Percentiles rank a stretch among this genome's conserved stretches.
phyloP scores from a whole-genome alignment of 2,888 invertebrate species.

The Tachystola acroxantha region DNA sequence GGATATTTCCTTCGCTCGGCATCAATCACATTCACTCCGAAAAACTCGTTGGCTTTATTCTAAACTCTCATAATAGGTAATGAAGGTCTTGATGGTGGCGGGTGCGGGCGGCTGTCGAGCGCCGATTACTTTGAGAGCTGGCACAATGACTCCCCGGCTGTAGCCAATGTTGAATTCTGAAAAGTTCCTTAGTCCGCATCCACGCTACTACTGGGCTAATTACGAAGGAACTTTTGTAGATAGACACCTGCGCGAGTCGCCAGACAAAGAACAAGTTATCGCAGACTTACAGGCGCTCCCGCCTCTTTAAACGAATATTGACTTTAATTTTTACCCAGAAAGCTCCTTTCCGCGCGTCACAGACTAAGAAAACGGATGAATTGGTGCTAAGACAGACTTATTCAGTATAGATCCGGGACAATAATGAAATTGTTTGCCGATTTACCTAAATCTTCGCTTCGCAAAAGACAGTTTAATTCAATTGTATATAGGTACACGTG shows the following conservation, averaged over 20 bases:
- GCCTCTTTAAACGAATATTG: slow-evolving; percentile 35
- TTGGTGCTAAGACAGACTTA: slow-evolving; percentile 46
- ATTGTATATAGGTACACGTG: not conserved
- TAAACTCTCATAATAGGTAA: slow-evolving; percentile 79
- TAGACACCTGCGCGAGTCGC: slow-evolving; percentile 74
- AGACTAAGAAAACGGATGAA: slow-evolving; percentile 35
- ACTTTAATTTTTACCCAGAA: slow-evolving; percentile 35
- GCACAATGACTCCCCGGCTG: slow-evolving; percentile 69
- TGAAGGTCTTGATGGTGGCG: slow-evolving; percentile 69
- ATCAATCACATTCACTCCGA: slow-evolving; percentile 77
- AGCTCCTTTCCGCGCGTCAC: slow-evolving; percentile 31
- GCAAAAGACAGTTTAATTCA: not conserved
- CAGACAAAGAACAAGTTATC: slow-evolving; percentile 75
- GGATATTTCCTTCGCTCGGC: slow-evolving; percentile 73
- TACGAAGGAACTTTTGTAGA: slow-evolving; percentile 74
- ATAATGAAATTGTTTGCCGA: slow-evolving; percentile 36
- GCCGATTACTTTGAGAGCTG: slow-evolving; percentile 72
- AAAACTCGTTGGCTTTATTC: slow-evolving; percentile 78
- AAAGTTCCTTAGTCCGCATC: slow-evolving; percentile 70
- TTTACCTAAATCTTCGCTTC: not conserved
- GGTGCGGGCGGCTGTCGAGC: slow-evolving; percentile 58
- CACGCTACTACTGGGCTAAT: slow-evolving; percentile 72
- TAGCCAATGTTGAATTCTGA: slow-evolving; percentile 69
- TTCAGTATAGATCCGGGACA: slow-evolving; percentile 56
- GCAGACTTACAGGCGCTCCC: slow-evolving; percentile 59